A percentile compares a stretch with the other conserved stretches of the same genome.
Evolutionary conservation across 2,797 vertebrate genomes (phyloP).

Genomic region (Threskiornis aethiopicus): DNA sequence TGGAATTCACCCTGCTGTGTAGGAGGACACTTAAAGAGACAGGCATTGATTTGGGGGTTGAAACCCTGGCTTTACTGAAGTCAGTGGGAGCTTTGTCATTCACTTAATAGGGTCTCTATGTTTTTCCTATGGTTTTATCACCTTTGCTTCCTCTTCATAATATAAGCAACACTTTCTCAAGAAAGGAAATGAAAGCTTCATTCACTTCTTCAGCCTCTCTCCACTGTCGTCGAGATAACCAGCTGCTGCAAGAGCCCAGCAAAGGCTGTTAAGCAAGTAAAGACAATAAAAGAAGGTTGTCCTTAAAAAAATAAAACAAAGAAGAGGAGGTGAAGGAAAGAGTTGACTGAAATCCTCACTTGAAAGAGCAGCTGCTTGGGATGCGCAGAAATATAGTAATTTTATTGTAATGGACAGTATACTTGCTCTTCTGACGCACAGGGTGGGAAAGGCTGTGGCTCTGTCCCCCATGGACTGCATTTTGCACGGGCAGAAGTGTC

Average conservation of each 20-base stretch:
- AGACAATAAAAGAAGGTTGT: not conserved
- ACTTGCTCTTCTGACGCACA: not conserved
- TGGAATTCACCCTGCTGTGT: conserved; percentile 69
- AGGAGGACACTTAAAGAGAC: conserved; percentile 69
- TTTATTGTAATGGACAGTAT: not conserved
- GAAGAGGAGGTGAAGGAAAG: not conserved
- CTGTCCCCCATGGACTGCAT: not conserved
- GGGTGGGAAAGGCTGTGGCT: not conserved
- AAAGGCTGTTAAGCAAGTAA: not conserved
- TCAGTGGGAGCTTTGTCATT: conserved; percentile 24
- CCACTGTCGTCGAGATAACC: conserved; percentile 26
- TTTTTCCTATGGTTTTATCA: conserved; percentile 37
- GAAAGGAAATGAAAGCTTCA: conserved; percentile 62
- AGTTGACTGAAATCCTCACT: not conserved
- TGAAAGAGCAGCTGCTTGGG: not conserved
- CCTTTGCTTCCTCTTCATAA: conserved; percentile 35
- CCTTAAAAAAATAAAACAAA: not conserved
- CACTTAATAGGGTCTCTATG: not conserved
- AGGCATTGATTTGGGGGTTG: conserved; percentile 35
- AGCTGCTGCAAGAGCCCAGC: conserved; percentile 8
- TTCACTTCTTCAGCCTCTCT: conserved; percentile 48
- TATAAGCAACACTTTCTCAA: conserved; percentile 55
- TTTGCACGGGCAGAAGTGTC: not conserved
- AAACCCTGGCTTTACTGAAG: conserved; percentile 27
- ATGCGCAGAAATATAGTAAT: not conserved